Evolutionary conservation across 2,797 vertebrate species (phyloP).

Genomic region (Orientallactaga sibirica): DNA sequence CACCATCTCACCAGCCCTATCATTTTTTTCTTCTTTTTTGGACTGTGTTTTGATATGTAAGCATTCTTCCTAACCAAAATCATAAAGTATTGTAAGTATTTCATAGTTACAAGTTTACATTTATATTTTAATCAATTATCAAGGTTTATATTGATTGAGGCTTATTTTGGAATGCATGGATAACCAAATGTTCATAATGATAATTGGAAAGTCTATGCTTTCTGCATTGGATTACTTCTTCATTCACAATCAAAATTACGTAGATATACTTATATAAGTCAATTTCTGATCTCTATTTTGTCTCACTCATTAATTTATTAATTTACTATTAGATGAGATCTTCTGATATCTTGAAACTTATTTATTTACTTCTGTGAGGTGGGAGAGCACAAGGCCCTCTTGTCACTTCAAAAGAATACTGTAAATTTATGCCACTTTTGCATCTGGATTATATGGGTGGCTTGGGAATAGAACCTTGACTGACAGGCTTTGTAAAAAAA

Average conservation of each 20-base stretch:
- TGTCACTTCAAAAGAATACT: too few species aligned
- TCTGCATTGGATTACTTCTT: not conserved
- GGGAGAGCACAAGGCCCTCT: too few species aligned
- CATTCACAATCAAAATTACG: not conserved
- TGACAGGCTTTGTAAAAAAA: too few species aligned
- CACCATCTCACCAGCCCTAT: not conserved
- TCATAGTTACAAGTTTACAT: conserved; percentile 5
- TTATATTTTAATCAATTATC: not conserved
- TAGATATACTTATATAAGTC: not conserved
- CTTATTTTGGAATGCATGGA: not conserved
- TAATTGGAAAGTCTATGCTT: conserved; percentile 24
- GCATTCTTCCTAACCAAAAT: not conserved
- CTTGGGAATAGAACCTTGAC: too few species aligned
- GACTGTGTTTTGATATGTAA: not conserved
- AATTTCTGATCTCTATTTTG: conserved; percentile 2
- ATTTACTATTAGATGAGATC: not conserved
- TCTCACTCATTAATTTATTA: conserved; percentile 6
- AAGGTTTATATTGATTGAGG: not conserved
- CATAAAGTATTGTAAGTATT: conserved; percentile 6
- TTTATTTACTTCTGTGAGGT: too few species aligned
- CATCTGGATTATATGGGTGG: too few species aligned
- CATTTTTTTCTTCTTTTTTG: not conserved
- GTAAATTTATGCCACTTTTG: too few species aligned
- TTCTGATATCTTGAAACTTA: not conserved
- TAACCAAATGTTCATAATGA: not conserved